phyloP scores from a whole-genome alignment of 2,113 vertebrate species.

The Taurulus bubalis region DNA sequence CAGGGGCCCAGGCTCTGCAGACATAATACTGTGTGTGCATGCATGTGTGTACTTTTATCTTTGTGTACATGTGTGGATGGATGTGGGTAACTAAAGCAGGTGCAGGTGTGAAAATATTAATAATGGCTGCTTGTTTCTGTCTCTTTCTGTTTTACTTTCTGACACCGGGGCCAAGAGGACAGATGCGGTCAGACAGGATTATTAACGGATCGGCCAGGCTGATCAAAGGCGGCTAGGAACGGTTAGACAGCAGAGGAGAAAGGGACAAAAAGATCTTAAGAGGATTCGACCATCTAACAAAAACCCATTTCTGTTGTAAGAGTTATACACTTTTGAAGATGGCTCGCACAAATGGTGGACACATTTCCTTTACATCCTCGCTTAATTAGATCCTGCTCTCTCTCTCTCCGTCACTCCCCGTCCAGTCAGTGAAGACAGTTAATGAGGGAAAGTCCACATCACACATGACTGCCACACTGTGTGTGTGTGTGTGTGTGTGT shows the following conservation, averaged over 20 bases:
- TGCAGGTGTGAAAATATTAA: slow-evolving; percentile 41
- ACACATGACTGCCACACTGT: slow-evolving; percentile 38
- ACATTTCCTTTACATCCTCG: slow-evolving; percentile 33
- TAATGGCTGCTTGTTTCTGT: slow-evolving; percentile 18
- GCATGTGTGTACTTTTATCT: slow-evolving; percentile 3
- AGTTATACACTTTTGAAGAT: slow-evolving; percentile 8
- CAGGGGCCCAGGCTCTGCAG: neutral
- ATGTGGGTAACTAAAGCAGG: neutral
- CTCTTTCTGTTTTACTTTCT: slow-evolving; percentile 17
- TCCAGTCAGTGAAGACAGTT: slow-evolving; percentile 12
- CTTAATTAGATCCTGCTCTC: slow-evolving; percentile 15
- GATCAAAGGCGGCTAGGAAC: slow-evolving; percentile 47
- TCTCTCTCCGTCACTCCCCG: neutral
- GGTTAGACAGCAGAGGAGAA: slow-evolving; percentile 32
- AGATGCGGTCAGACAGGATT: slow-evolving; percentile 30
- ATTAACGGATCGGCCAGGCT: slow-evolving; percentile 14
- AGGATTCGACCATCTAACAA: slow-evolving; percentile 17
- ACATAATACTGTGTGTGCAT: slow-evolving; percentile 12
- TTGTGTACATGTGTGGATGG: neutral
- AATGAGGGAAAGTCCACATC: slow-evolving; percentile 51
- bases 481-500: slow-evolving; percentile 16
- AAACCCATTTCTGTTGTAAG: slow-evolving; percentile 13
- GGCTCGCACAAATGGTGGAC: neutral
- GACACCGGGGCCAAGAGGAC: slow-evolving; percentile 16
- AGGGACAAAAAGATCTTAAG: slow-evolving; percentile 23